Evolutionary conservation across 1,140 invertebrate genomes (phyloP), one percentile per base, ranked within the genome.

Genomic region (Drosophila nebulosa): DNA sequence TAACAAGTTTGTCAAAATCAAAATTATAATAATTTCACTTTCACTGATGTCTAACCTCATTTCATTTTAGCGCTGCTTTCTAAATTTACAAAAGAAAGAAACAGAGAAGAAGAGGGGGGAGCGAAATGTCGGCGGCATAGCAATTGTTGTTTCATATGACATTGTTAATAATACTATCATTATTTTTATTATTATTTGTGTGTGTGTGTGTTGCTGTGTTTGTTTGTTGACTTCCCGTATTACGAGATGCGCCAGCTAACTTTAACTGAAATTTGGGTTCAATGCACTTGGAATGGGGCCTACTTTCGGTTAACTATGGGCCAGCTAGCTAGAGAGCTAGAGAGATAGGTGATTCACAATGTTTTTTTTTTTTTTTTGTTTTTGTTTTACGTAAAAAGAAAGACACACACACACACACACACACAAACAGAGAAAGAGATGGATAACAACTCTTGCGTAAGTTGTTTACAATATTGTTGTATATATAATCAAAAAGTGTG

Each of bases 371-470:
- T 5, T 3, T 10, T 42, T 24, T 4, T 14, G 35, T 64, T 46
- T 12, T 51, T 50, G 66, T 42, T 86, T 86, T 88, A 81, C 81
- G 80, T 85, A 85, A 85, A 80, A 60, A 35, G 53, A 56, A 62
- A 79, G 66, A 71, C 39, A 10, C 2, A 21, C 6, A 21, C 7
- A 18, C n/a, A 56, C 66, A 79, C 69, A 71, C 39, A 10, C 2
- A 21, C 6, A 21, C 7, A 18, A 0, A 9, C 16, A 4, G 39
- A 21, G 16, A 46, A 21, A 46, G 18, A 21, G 39, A 46, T 9
- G 10, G 39, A 21, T 3, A 21, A 32, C 60, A 50, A 39, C 71
- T 63, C 83, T 86, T 86, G 84, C 84, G 76, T 89, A 88, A 89
- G 84, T 88, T 88, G 83, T 88, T 88, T 81, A 88, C 83, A 64